Percentiles rank a stretch among this genome's conserved stretches.
phyloP scores from a whole-genome alignment of 2,888 invertebrate genomes.

The Amiota minor region DNA sequence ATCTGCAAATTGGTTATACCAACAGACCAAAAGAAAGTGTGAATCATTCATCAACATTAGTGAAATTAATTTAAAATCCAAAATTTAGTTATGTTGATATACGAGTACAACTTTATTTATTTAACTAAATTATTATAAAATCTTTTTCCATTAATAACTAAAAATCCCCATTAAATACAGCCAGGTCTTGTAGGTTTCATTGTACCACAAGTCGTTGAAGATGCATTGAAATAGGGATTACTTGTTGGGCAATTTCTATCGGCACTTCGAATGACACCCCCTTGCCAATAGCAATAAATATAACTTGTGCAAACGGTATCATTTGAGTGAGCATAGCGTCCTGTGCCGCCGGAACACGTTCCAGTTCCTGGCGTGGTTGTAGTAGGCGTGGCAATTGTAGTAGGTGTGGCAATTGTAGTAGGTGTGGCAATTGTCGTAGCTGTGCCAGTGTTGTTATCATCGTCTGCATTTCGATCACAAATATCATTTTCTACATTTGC shows the following conservation, averaged over 20 bases:
- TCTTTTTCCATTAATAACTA: too few relatives aligned
- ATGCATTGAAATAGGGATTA: constrained; percentile 45
- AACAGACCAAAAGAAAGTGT: constrained; percentile 20
- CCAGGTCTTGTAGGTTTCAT: constrained; percentile 45
- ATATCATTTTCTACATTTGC: constrained; percentile 27
- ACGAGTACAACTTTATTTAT: too few relatives aligned
- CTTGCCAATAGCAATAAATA: constrained; percentile 47
- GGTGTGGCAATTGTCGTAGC: background rate
- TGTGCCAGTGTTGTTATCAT: background rate
- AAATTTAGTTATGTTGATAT: too few relatives aligned
- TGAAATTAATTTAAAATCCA: too few relatives aligned
- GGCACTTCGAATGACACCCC: constrained; percentile 36
- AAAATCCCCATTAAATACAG: constrained; percentile 38
- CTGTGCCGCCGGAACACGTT: constrained; percentile 39
- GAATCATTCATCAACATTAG: constrained; percentile 6
- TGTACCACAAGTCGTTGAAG: constrained; percentile 33
- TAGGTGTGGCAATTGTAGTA: constrained; percentile 25
- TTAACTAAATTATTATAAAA: too few relatives aligned
- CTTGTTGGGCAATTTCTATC: constrained; percentile 37
- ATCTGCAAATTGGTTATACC: background rate
- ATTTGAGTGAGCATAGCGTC: constrained; percentile 52
- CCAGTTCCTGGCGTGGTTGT: constrained; percentile 27
- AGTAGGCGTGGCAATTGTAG: constrained; percentile 11
- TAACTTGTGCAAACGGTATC: constrained; percentile 60
- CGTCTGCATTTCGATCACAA: constrained; percentile 53